These are phyloP conservation scores for Oryzias sinensis DNA, from an alignment of 2,797 vertebrate genomes.

Conservation along the genomic window DNA sequence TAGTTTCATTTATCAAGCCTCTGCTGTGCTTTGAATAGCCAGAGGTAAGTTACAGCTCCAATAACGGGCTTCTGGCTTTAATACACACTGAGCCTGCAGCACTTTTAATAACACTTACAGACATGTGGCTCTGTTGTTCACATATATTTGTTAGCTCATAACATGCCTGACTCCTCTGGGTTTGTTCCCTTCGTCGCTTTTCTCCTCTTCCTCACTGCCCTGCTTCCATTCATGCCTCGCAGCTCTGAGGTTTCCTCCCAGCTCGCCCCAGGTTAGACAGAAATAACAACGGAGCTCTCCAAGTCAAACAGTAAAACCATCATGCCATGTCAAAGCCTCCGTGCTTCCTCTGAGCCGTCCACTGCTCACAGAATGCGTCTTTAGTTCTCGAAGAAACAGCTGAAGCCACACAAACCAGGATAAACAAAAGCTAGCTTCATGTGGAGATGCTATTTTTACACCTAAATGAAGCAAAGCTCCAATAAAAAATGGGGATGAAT, in stretches of 20 bases:
- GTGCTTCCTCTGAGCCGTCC: conserved; percentile 45
- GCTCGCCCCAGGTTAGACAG: conserved; percentile 52
- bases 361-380: conserved; percentile 46
- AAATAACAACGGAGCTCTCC: conserved; percentile 54
- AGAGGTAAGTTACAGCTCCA: conserved; percentile 26
- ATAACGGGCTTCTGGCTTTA: conserved; percentile 13
- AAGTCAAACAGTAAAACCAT: conserved; percentile 55
- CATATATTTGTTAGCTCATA: conserved; percentile 10
- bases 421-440: conserved; percentile 28
- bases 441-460: conserved; percentile 38
- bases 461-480: conserved; percentile 16
- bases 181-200: conserved; percentile 23
- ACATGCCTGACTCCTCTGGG: conserved; percentile 25
- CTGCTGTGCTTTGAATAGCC: conserved; percentile 2
- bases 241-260: conserved; percentile 37
- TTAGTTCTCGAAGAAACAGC: conserved; percentile 48
- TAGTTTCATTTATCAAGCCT: neutral
- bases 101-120: conserved; percentile 17
- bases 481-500: too few relatives aligned
- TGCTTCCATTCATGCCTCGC: conserved; percentile 43
- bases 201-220: conserved; percentile 9
- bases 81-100: conserved; percentile 15
- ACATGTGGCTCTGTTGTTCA: conserved; percentile 5
- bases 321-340: conserved; percentile 47
- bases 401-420: conserved; percentile 4